Base-by-base conservation (phyloP, 23 tunicate genomes). In the Clavelina lepadiformis region DNA sequence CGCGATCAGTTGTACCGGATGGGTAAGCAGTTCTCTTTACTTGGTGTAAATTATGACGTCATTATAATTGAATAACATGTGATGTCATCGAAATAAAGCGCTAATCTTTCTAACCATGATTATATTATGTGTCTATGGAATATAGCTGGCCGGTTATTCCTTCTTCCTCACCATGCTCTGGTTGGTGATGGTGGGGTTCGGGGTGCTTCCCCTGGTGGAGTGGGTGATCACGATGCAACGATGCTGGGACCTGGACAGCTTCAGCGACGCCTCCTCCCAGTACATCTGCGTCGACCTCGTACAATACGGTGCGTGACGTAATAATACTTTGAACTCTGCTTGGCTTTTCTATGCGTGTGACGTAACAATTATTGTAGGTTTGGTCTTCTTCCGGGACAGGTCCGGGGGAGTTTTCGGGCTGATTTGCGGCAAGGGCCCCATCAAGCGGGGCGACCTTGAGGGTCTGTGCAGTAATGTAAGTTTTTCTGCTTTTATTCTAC, bases 191-290 rank as follows among this genome's bases (percentile, higher is more conserved):
- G 84, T 71, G 6, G 73, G 80, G 2, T 86, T 86, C 57, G 76
- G 78, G 38, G 95, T 86, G 23, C 64, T 86, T 8, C 95, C 95
- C 0, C 51, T 86, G 25, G 64, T 86, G 15, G 79, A 77, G 64
- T 86, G 45, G 63, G 49, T 81, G 58, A 86, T 86, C 49, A 86
- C 95, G 21, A 86, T 77, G 95, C 95, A 86, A 66, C 71, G 95
- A 66, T 86, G 95, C 33, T 86, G 95, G 95, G 95, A 86, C 37
- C 29, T 86, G 19, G 51, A 61, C 21, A 20, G 22, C 11, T 86
- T 59, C 47, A 63, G 77, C 45, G 71, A 60, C 15, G 76, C 67
- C 8, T 63, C 85, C 31, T 35, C 35, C 35, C 75, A 77, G 37
- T 11, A 62, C 29, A 77, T 86, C 5, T 86, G 95, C 33, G 56